Percentiles rank a stretch among this genome's conserved stretches.
phyloP scores from a whole-genome alignment of 2,797 vertebrate genomes.

The Tinamus major region DNA sequence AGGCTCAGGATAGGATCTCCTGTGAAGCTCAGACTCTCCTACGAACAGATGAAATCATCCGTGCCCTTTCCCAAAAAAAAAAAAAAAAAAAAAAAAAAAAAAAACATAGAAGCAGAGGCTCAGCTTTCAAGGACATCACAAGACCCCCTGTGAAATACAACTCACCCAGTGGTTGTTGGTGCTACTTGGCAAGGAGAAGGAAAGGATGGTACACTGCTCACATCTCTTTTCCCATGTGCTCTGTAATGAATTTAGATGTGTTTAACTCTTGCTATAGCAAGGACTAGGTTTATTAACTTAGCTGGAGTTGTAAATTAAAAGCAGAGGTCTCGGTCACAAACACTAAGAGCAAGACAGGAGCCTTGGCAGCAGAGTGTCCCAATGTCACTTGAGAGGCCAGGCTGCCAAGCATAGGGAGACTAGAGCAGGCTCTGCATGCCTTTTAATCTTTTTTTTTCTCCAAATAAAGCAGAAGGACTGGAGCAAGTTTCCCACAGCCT shows the following conservation, averaged over 20 bases:
- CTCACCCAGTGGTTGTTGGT: accelerated
- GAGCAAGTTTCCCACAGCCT: not conserved
- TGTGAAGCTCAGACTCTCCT: accelerated
- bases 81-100: too few relatives aligned
- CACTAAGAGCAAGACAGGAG: not conserved
- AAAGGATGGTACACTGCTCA: not conserved
- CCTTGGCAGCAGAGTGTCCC: accelerated
- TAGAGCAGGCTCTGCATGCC: accelerated
- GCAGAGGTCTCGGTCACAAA: not conserved
- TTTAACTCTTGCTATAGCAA: not conserved
- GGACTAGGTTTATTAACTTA: not conserved
- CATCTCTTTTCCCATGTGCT: not conserved
- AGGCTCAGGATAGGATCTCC: not conserved
- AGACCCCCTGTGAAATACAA: not conserved
- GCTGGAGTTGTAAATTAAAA: not conserved
- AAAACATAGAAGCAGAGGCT: not conserved
- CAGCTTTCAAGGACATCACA: not conserved
- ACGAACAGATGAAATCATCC: accelerated
- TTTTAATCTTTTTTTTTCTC: not conserved
- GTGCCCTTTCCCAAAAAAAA: not conserved
- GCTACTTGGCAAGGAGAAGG: not conserved
- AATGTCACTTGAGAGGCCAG: not conserved
- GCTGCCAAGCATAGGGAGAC: not conserved
- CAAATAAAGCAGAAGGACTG: not conserved
- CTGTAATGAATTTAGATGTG: accelerated